Evolutionary conservation across 2,797 vertebrate genomes (phyloP), one percentile per base, ranked within the genome.

Genomic region (Acropternis orthonyx): DNA sequence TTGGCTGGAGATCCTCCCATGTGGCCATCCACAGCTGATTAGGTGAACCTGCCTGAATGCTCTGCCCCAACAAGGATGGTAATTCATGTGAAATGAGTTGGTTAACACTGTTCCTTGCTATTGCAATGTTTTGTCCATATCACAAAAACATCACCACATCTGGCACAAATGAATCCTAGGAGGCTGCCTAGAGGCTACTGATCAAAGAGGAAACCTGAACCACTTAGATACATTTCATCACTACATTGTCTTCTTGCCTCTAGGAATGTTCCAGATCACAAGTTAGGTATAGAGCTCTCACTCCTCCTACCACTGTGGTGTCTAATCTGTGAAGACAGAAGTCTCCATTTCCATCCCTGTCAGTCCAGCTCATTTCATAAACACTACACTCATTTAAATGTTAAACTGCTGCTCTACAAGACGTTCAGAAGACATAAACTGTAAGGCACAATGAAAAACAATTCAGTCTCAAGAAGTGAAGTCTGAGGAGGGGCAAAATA

Each of bases 201-300:
- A 96, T 71, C 81, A 74, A 91, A 72, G 72, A 88, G 72, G 68
- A 86, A 94, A 88, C 55, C 76, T 58, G 58, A 90, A 66, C 48
- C 76, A 90, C 79, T 39, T 78, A 66, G 73, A 74, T 78, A 83
- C 52, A 69, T 90, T 92, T 92, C 88, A 94, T 91, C 74, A 86
- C 69, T 86, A 51, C 36, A 28, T 78, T 66, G 81, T 73, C 63
- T 75, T 90, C 74, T 90, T 95, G 80, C 83, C 80, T 93, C 71
- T 65, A 93, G 88, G 94, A 69, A 63, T 85, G 55, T 81, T 93
- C 85, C 74, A 87, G 48, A 92, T 88, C 73, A 82, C 76, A 75
- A 84, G 51, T 88, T n/a, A 86, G 48, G 80, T 63, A 94, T 28
- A 43, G 59, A 84, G 43, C n/a, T 93, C 67, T 96, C 79, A 75